Conservation (phyloP, 2,797 vertebrate species). For the Tympanoctomys barrerae region DNA sequence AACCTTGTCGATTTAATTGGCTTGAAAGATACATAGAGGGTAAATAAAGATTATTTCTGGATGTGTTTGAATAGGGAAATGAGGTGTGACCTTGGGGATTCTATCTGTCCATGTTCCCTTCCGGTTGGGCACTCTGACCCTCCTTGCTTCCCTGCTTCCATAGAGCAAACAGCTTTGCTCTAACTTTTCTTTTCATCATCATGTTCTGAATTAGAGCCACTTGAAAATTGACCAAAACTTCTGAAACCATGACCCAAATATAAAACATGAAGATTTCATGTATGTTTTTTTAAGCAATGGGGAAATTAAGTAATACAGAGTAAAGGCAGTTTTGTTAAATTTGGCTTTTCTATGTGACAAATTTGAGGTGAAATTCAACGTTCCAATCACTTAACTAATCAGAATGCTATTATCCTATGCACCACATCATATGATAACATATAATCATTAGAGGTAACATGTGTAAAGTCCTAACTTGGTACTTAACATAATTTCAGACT, state of each 20-base stretch:
- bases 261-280: neutral
- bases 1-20: neutral
- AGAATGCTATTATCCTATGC: neutral
- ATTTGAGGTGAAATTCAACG: neutral
- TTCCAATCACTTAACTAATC: neutral
- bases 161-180: neutral
- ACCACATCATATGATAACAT: neutral
- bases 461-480: neutral
- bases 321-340: neutral
- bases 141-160: neutral
- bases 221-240: neutral
- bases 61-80: neutral
- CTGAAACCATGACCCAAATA: neutral
- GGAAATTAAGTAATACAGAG: neutral
- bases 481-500: neutral
- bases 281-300: neutral
- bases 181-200: neutral
- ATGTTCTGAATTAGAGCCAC: neutral
- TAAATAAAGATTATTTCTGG: neutral
- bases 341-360: neutral
- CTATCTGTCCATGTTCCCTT: neutral
- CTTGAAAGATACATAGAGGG: neutral
- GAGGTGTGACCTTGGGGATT: neutral
- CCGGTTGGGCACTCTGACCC: neutral
- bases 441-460: neutral